A percentile compares a stretch with the other conserved stretches of the same genome.
phyloP scores from a whole-genome alignment of 2,113 vertebrate species.

The Vireo altiloquus region DNA sequence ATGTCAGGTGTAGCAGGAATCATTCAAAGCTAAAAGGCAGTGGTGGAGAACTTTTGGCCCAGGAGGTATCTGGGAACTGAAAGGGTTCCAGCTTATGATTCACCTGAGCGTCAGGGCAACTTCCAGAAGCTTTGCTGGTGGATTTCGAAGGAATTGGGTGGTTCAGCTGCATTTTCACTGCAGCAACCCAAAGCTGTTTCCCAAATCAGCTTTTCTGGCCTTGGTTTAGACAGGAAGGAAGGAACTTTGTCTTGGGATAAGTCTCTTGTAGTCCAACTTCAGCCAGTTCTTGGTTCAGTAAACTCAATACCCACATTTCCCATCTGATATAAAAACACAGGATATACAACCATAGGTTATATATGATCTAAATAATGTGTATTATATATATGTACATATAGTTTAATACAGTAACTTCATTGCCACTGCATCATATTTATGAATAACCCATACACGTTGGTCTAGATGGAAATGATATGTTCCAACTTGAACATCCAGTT shows the following conservation, averaged over 20 bases:
- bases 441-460: neutral
- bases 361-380: neutral
- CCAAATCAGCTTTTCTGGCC: neutral
- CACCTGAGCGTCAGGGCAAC: neutral
- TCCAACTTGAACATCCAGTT: neutral
- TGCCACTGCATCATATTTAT: neutral
- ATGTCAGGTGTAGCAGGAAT: neutral
- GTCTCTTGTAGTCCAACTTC: neutral
- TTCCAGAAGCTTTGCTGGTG: neutral
- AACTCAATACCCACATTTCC: neutral
- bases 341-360: neutral
- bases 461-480: neutral
- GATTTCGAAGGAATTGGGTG: neutral
- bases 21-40: fast-evolving
- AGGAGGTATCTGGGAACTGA: neutral
- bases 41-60: neutral
- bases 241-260: neutral
- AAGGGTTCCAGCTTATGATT: neutral
- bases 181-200: neutral
- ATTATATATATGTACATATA: neutral
- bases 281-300: neutral
- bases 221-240: neutral
- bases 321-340: neutral
- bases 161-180: neutral
- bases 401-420: neutral